Percentiles rank a stretch among this genome's conserved stretches.
phyloP scores from a whole-genome alignment of 1,140 invertebrate genomes.

The Solen grandis region DNA sequence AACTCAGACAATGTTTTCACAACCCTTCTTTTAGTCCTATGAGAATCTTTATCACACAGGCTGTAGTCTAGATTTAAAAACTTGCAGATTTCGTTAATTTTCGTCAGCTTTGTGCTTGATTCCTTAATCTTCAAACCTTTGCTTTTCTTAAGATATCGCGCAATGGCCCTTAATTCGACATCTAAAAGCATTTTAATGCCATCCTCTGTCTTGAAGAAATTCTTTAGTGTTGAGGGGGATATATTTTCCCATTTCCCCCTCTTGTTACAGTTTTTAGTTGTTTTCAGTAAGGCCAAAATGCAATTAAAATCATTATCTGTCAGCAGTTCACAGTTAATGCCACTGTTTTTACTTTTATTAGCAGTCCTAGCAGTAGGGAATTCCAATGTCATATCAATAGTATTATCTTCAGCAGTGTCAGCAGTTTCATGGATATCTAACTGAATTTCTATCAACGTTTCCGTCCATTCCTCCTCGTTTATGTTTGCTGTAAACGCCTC shows the following conservation, averaged over 20 bases:
- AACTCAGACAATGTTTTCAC: conserved; percentile 5
- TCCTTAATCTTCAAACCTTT: conserved; percentile 8
- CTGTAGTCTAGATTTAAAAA: background rate
- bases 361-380: no score
- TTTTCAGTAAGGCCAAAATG: conserved; percentile 1
- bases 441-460: background rate
- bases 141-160: conserved; percentile 22
- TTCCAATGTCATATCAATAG: no score
- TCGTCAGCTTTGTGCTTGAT: conserved; percentile 3
- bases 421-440: no score
- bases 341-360: no score
- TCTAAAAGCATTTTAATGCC: background rate
- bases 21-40: background rate
- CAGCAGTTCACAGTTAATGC: no score
- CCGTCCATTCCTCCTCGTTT: background rate
- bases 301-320: background rate
- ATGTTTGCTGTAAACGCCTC: conserved; percentile 1
- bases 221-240: background rate
- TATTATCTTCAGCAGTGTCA: no score
- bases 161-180: conserved; percentile 12
- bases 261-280: conserved; percentile 31
- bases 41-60: background rate
- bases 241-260: conserved; percentile 23
- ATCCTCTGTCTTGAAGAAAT: background rate
- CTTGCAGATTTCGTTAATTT: background rate